These are phyloP conservation scores for Peromyscus nudipes DNA, from an alignment of 2,797 vertebrate genomes.

Conservation along the genomic window DNA sequence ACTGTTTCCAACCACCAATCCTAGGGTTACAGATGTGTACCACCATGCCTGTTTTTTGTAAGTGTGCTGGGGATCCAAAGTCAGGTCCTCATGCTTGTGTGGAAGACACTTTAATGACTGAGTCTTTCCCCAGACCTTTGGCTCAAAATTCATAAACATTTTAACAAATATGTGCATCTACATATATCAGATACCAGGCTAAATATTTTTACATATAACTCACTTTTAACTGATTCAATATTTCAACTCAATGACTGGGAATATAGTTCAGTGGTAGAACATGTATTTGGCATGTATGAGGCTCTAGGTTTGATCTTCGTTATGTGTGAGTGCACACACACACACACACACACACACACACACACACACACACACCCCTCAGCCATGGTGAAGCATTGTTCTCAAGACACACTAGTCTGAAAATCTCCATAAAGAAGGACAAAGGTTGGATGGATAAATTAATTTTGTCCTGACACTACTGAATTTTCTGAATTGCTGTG, in stretches of 20 bases:
- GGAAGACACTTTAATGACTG: background rate
- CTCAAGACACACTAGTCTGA: slow-evolving; percentile 27
- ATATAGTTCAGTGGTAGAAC: background rate
- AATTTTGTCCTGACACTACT: background rate
- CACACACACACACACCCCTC: background rate
- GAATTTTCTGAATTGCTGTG: slow-evolving; percentile 4
- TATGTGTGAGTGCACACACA: no score
- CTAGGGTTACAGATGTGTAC: background rate
- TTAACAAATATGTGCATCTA: slow-evolving; percentile 6
- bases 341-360: background rate
- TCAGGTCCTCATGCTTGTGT: background rate
- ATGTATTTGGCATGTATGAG: background rate
- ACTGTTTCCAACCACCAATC: background rate
- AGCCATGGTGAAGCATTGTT: background rate
- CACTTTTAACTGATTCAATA: slow-evolving; percentile 12
- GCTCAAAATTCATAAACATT: background rate
- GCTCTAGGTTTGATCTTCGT: background rate
- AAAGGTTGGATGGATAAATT: background rate
- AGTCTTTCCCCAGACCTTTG: background rate
- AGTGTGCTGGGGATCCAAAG: background rate
- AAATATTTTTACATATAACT: slow-evolving; percentile 23
- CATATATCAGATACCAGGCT: background rate
- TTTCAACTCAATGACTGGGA: background rate
- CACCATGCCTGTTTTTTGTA: background rate
- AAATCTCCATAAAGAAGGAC: slow-evolving; percentile 58